Evolutionary conservation across 2,113 vertebrate genomes (phyloP).

Genomic region (Prietella phreatophila): DNA sequence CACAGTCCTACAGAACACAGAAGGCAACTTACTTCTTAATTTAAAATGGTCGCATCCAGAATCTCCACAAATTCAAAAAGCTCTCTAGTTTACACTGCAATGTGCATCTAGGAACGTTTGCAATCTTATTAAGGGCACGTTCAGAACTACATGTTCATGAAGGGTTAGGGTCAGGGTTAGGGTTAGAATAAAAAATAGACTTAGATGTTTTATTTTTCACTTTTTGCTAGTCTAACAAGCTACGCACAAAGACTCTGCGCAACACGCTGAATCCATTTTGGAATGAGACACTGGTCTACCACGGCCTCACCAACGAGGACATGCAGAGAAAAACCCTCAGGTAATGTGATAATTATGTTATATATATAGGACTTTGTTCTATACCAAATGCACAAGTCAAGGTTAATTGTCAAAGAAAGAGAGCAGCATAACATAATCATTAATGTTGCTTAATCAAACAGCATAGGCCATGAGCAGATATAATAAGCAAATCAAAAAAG

Average conservation of each 20-base stretch:
- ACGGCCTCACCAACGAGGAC: slow-evolving; percentile 92
- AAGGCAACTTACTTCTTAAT: neutral
- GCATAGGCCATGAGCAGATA: neutral
- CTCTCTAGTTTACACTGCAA: neutral
- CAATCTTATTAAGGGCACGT: neutral
- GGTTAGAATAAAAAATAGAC: neutral
- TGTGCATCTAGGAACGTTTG: neutral
- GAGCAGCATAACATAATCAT: slow-evolving; percentile 16
- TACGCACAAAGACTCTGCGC: slow-evolving; percentile 91
- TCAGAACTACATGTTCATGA: neutral
- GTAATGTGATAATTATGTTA: slow-evolving; percentile 56
- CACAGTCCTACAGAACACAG: neutral
- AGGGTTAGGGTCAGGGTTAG: too few relatives aligned
- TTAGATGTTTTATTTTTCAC: neutral
- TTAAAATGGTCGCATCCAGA: neutral
- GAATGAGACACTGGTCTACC: slow-evolving; percentile 92
- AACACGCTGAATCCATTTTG: slow-evolving; percentile 93
- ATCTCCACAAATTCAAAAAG: neutral
- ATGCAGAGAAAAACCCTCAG: slow-evolving; percentile 96
- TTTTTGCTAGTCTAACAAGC: slow-evolving; percentile 83
- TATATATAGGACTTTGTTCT: slow-evolving; percentile 28
- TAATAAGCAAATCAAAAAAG: slow-evolving; percentile 7
- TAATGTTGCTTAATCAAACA: neutral
- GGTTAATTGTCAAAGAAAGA: slow-evolving; percentile 5
- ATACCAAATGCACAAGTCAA: slow-evolving; percentile 1